These are phyloP conservation scores for Haemorhous mexicanus DNA, from an alignment of 2,113 vertebrate species.

Conservation along the genomic window DNA sequence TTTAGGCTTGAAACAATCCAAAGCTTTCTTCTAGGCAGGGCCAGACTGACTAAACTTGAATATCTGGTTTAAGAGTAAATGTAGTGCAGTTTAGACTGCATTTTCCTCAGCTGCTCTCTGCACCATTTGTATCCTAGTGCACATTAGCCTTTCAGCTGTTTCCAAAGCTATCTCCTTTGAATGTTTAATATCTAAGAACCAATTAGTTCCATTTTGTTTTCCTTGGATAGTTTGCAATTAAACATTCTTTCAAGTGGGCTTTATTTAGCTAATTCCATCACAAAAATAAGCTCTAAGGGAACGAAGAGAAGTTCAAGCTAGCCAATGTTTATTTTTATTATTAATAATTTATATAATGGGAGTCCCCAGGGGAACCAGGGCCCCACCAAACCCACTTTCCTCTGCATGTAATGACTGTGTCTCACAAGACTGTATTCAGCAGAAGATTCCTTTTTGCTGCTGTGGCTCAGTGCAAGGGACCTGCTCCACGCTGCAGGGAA, in stretches of 20 bases:
- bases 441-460: not conserved
- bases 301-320: constrained; percentile 47
- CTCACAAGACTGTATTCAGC: not conserved
- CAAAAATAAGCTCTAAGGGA: constrained; percentile 52
- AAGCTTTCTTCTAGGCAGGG: not conserved
- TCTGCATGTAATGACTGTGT: not conserved
- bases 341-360: constrained; percentile 62
- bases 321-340: constrained; percentile 63
- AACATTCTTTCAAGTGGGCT: constrained; percentile 58
- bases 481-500: not conserved
- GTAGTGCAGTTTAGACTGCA: not conserved
- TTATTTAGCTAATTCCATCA: constrained; percentile 60
- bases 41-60: not conserved
- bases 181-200: constrained; percentile 45
- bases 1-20: not conserved
- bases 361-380: constrained; percentile 11
- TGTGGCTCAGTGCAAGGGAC: not conserved
- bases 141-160: not conserved
- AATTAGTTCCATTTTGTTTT: constrained; percentile 61
- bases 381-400: constrained; percentile 29
- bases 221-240: constrained; percentile 55
- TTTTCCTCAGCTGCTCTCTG: not conserved
- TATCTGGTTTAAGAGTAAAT: constrained; percentile 23
- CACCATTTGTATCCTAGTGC: not conserved
- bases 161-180: constrained; percentile 1